phyloP scores from a whole-genome alignment of 2,113 vertebrate species.

The Acrocephalus kingi region DNA sequence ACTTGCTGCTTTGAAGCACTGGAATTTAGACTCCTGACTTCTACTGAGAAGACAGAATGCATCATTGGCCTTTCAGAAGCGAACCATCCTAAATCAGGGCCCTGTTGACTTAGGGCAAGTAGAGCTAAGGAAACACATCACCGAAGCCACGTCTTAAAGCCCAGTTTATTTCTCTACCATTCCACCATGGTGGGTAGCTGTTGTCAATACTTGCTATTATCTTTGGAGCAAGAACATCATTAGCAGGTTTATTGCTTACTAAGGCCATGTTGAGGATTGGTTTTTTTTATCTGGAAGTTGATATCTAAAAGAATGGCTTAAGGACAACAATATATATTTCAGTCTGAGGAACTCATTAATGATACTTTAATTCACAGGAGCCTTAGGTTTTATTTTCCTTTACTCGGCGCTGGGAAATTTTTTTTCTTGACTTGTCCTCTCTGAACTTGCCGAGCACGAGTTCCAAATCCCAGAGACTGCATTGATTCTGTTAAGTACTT shows the following conservation, averaged over 20 bases:
- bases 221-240: not conserved
- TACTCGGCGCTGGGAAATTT: not conserved
- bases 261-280: not conserved
- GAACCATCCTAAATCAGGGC: not conserved
- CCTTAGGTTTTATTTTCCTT: conserved; percentile 50
- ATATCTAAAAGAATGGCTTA: not conserved
- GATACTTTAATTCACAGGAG: not conserved
- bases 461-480: conserved; percentile 82
- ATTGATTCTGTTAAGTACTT: conserved; percentile 80
- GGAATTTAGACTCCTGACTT: not conserved
- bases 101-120: not conserved
- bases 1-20: not conserved
- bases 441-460: conserved; percentile 78
- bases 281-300: conserved; percentile 46
- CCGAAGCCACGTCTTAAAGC: not conserved
- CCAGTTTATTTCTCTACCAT: not conserved
- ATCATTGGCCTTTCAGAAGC: not conserved
- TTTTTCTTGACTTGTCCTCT: conserved; percentile 70
- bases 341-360: conserved; percentile 11
- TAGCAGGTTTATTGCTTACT: not conserved
- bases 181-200: not conserved
- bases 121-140: not conserved
- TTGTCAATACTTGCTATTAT: not conserved
- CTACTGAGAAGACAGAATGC: not conserved
- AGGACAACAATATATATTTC: not conserved